These are phyloP conservation scores for Dendrophyllia cribrosa DNA, from an alignment of 64 coral and sea anemone species.

Conservation along the genomic window DNA sequence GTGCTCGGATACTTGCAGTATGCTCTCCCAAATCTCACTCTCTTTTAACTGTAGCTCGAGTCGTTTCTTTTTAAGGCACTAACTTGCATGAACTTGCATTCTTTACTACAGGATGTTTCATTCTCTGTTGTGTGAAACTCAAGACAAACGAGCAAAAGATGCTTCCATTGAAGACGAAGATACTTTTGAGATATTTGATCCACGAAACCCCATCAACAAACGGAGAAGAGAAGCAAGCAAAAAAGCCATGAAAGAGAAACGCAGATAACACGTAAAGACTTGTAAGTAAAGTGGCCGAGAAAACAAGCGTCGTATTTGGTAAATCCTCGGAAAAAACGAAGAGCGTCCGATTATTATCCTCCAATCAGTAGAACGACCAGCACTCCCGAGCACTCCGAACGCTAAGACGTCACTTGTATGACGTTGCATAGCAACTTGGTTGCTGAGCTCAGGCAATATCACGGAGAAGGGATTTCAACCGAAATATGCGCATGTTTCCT, in stretches of 20 bases:
- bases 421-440: neutral
- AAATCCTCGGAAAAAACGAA: neutral
- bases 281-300: conserved; percentile 4
- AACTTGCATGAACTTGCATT: neutral
- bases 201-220: conserved; percentile 97
- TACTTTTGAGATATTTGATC: conserved; percentile 96
- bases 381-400: neutral
- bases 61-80: neutral
- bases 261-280: neutral
- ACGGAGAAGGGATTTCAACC: neutral
- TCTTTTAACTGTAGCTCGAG: too few relatives aligned
- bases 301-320: conserved; percentile 7
- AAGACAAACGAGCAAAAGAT: conserved; percentile 75
- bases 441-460: neutral
- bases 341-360: neutral
- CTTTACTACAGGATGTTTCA: conserved; percentile 82
- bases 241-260: conserved; percentile 73
- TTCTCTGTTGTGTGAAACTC: conserved; percentile 65
- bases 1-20: too few relatives aligned
- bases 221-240: conserved; percentile 92
- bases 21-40: too few relatives aligned
- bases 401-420: too few relatives aligned
- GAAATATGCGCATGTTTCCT: too few relatives aligned
- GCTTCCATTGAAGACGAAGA: conserved; percentile 90
- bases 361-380: neutral